These are phyloP conservation scores for Lepisosteus osseus DNA, from an alignment of 2,113 vertebrate genomes.

Conservation along the genomic window DNA sequence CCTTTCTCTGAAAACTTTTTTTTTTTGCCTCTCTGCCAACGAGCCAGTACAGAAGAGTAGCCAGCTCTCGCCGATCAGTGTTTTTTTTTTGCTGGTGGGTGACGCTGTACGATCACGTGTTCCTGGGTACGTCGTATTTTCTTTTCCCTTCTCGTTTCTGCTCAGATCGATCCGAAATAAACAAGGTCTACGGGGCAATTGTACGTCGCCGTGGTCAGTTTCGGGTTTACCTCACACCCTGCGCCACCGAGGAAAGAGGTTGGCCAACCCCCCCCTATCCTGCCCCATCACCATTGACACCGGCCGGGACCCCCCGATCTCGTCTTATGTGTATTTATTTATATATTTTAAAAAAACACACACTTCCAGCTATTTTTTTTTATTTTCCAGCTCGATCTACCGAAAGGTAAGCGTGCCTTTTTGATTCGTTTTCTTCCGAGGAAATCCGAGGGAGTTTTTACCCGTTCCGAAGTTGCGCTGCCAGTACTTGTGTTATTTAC, in stretches of 20 bases:
- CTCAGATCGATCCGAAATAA: constrained; percentile 55
- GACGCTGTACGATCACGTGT: constrained; percentile 68
- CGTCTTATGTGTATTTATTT: constrained; percentile 45
- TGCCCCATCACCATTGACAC: constrained; percentile 58
- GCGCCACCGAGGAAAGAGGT: constrained; percentile 56
- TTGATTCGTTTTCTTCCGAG: constrained; percentile 19
- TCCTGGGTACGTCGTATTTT: constrained; percentile 66
- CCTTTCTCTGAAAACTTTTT: too few relatives aligned
- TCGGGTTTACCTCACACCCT: constrained; percentile 52
- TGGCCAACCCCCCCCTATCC: constrained; percentile 56
- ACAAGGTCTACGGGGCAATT: constrained; percentile 47
- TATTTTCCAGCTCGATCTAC: constrained; percentile 36
- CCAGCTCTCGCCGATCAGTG: constrained; percentile 65
- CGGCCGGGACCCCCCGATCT: constrained; percentile 48
- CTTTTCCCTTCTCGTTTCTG: constrained; percentile 51
- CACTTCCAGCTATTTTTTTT: constrained; percentile 34
- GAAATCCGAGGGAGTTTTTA: constrained; percentile 23
- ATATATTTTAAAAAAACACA: constrained; percentile 39
- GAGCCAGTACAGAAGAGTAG: constrained; percentile 35
- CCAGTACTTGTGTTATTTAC: constrained; percentile 38
- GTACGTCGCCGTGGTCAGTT: constrained; percentile 42
- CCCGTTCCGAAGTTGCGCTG: constrained; percentile 54
- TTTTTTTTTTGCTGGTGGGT: constrained; percentile 57
- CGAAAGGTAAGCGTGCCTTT: constrained; percentile 58
- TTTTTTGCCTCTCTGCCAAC: constrained; percentile 16